Evolutionary conservation across 2,797 vertebrate species (phyloP).

Genomic region (Cyprinella venusta): DNA sequence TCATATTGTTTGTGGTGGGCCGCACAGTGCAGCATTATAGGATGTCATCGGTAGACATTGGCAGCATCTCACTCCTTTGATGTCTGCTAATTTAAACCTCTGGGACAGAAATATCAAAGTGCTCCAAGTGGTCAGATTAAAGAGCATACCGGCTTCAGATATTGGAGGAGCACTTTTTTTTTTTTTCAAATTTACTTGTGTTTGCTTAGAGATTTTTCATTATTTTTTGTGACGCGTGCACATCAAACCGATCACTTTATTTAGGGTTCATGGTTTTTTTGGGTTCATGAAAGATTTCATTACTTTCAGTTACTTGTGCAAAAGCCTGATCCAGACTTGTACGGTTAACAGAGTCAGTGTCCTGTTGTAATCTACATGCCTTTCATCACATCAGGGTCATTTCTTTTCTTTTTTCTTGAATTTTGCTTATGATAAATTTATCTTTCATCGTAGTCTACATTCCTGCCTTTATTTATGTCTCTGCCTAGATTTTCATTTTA

Average conservation of each 20-base stretch:
- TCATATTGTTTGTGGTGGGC: not conserved
- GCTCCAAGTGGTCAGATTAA: constrained; percentile 15
- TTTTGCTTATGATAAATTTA: not conserved
- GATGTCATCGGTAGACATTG: not conserved
- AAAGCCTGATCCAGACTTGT: not conserved
- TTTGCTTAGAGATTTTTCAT: not conserved
- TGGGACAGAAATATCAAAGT: not conserved
- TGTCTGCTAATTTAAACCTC: constrained; percentile 18
- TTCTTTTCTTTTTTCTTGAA: not conserved
- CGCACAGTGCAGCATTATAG: not conserved
- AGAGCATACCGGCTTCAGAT: not conserved
- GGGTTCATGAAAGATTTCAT: not conserved
- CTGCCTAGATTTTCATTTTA: constrained; percentile 1
- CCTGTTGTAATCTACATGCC: not conserved
- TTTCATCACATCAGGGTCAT: not conserved
- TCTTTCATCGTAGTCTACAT: constrained; percentile 8
- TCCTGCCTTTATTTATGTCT: constrained; percentile 18
- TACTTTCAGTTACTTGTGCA: not conserved
- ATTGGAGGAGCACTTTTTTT: not conserved
- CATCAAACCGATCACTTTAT: not conserved
- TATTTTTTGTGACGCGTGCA: not conserved
- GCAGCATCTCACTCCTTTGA: constrained; percentile 9
- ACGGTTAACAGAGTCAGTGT: not conserved
- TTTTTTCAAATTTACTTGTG: not conserved
- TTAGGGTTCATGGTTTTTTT: not conserved